Evolutionary conservation across 2,113 vertebrate species (phyloP).

Genomic region (Poecile atricapillus): DNA sequence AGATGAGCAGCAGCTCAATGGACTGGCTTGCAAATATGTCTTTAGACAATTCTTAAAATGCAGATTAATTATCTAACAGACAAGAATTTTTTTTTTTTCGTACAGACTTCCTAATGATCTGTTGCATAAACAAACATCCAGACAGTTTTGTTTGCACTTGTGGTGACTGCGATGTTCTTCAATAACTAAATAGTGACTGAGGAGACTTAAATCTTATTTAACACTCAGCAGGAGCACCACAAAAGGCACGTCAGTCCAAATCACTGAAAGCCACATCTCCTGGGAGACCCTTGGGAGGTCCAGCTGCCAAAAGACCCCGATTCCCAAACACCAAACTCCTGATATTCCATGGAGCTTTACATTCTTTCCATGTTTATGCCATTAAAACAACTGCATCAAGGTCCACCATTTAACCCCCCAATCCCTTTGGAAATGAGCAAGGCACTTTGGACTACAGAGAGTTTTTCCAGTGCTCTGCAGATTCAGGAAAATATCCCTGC

Average conservation of each 20-base stretch:
- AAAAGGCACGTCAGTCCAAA: neutral
- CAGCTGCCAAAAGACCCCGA: neutral
- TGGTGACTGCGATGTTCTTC: neutral
- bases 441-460: neutral
- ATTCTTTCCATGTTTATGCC: neutral
- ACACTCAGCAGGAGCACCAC: neutral
- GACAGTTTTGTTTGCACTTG: slow-evolving; percentile 2
- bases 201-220: slow-evolving; percentile 46
- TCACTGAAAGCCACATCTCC: neutral
- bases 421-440: neutral
- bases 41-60: slow-evolving; percentile 51
- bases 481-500: neutral
- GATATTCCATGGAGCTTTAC: rapidly evolving
- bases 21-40: slow-evolving; percentile 47
- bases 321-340: neutral
- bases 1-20: slow-evolving; percentile 15
- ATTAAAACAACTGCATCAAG: neutral
- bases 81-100: neutral
- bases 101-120: slow-evolving; percentile 45
- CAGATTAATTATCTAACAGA: slow-evolving; percentile 62
- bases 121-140: slow-evolving; percentile 45
- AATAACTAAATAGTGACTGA: neutral
- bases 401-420: neutral
- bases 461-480: neutral
- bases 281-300: neutral